Evolutionary conservation across 2,888 invertebrate genomes (phyloP), one percentile per base, ranked within the genome.

Genomic region (Seira sanloemensis): DNA sequence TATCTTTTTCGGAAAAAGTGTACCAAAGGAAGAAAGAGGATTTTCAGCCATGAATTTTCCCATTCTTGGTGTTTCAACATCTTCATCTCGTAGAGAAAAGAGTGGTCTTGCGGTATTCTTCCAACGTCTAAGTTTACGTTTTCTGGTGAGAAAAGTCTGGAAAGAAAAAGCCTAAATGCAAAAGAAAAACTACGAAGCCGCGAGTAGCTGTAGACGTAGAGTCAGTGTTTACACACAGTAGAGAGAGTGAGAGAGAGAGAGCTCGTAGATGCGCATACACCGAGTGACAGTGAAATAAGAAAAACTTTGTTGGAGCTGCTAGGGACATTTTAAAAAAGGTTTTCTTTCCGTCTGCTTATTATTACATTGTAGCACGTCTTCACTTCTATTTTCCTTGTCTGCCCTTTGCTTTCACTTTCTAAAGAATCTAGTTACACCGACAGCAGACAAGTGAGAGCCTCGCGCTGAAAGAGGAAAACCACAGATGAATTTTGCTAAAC

Each of bases 401-500:
- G 37, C 37, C 4, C 12, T 37, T 37, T 37, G 4, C 37, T 12
- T 37, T n/a, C n/a, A n/a, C 37, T 37, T 12, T 12, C 37, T 37
- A 37, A 12, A 12, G 12, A 37, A 37, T n/a, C n/a, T n/a, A n/a
- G 12, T 37, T 7, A 37, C 37, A 7, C 12, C 12, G 37, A 4
- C 58, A 58, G 9, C 58, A 4, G n/a, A 58, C 9, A 58, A 4
- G n/a, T n/a, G 58, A 7, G n/a, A 2, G 23, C 24, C 21, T 69
- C 7, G 12, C 54, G 68, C 37, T 65, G 24, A 54, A 68, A 50
- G 68, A 67, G 37, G 68, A 50, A 58, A 80, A 68, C 79, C 79
- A 65, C 79, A 80, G 73, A 72, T 74, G 74, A 80, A 54, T 74
- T 73, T 50, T n/a, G 67, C 67, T 73, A 79, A 66, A 73, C 73